These are phyloP conservation scores for Drosophila sproati DNA, from an alignment of 1,140 invertebrate species.

Conservation along the genomic window DNA sequence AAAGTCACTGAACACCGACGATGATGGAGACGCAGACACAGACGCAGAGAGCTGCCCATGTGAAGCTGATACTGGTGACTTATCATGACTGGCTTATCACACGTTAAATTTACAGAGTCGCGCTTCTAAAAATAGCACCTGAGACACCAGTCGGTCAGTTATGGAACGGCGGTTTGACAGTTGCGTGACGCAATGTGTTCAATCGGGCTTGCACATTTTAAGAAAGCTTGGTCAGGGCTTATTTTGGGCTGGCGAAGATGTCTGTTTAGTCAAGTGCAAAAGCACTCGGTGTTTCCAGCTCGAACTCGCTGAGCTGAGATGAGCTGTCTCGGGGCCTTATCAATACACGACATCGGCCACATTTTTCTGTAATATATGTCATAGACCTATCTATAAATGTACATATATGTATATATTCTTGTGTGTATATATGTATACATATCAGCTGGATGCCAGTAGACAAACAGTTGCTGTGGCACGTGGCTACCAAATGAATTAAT, in stretches of 20 bases:
- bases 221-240: not conserved
- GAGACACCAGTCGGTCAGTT: constrained; percentile 35
- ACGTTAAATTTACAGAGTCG: constrained; percentile 19
- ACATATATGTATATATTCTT: not conserved
- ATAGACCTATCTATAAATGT: not conserved
- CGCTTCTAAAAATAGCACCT: constrained; percentile 39
- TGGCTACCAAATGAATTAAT: constrained; percentile 69
- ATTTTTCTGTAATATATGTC: constrained; percentile 56
- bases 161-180: constrained; percentile 17
- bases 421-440: constrained; percentile 2
- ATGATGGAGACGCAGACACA: not conserved
- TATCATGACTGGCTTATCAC: constrained; percentile 29
- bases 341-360: constrained; percentile 54
- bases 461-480: constrained; percentile 53
- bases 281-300: constrained; percentile 25
- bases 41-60: not conserved
- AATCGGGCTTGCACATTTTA: constrained; percentile 11
- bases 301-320: constrained; percentile 21
- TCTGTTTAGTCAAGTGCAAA: constrained; percentile 31
- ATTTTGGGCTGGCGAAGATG: constrained; percentile 16
- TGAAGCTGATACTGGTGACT: constrained; percentile 5
- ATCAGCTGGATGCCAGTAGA: constrained; percentile 42
- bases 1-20: not conserved
- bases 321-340: constrained; percentile 46
- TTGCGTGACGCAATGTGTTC: constrained; percentile 42